Evolutionary conservation across 2,797 vertebrate species (phyloP), one percentile per base, ranked within the genome.

Genomic region (Gallirallus australis): DNA sequence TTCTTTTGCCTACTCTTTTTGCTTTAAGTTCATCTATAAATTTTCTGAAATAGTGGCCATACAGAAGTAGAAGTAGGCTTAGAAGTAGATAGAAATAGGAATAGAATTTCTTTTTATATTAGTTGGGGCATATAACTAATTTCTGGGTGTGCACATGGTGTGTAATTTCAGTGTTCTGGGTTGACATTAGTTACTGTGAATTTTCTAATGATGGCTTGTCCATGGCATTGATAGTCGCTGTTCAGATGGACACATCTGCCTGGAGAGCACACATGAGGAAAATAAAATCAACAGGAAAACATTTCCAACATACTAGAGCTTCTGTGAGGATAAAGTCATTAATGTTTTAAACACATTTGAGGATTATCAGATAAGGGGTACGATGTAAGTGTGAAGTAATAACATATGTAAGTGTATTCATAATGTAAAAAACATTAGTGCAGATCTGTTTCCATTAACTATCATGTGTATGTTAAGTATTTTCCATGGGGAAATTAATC

Each of bases 311-410:
- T 21, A 85, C 75, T 37, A 53, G 61, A 81, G 61, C 69, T 95
- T 81, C 92, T 82, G 48, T 90, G 76, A 93, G 65, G 65, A 82
- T 93, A 79, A 83, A 93, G 39, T 93, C 91, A 93, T 95, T 88
- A 94, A 94, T 94, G 85, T 94, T 94, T 97, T 90, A 93, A 96
- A 91, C 91, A 95, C 77, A 60, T 94, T 65, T 84, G 87, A 88
- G 52, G 77, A 95, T 95, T 96, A 88, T 93, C 80, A 93, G 93
- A 94, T 96, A 96, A 91, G 70, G 63, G 42, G 40, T 69, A 83
- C 53, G 28, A 86, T 93, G 85, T 81, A 95, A 96, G 82, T 91
- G 87, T 94, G 92, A 97, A 93, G 80, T 86, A 90, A 77, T 94
- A 94, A 86, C 93, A 86, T 95, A 94, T 88, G 91, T 88, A 88